Conservation (phyloP, 2,797 vertebrate genomes). For the Myotis daubentonii region DNA sequence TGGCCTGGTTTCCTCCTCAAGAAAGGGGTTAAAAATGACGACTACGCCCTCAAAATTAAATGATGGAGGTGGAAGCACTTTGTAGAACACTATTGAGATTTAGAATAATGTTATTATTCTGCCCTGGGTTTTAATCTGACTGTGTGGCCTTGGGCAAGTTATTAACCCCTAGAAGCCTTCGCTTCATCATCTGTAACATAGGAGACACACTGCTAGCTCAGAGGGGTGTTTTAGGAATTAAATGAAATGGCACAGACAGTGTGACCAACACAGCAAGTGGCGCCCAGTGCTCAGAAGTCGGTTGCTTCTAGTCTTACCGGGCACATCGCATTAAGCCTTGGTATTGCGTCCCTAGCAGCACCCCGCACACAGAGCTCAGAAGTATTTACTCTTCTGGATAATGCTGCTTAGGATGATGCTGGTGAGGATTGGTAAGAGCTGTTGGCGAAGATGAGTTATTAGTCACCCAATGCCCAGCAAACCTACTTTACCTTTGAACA, state of each 20-base stretch:
- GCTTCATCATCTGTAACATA: background rate
- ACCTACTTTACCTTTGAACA: background rate
- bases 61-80: background rate
- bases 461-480: background rate
- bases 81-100: background rate
- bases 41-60: background rate
- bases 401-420: background rate
- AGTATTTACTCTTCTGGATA: background rate
- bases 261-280: background rate
- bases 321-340: background rate
- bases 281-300: no score
- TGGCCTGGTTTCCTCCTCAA: background rate
- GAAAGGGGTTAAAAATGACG: background rate
- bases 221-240: background rate
- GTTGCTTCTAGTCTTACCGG: background rate
- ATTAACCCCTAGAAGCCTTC: background rate
- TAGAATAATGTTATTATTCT: background rate
- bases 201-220: background rate
- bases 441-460: background rate
- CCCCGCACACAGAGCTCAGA: background rate
- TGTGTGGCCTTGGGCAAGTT: background rate
- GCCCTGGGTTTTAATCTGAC: background rate
- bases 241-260: background rate
- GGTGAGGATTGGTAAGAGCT: fast-evolving
- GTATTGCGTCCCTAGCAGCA: background rate